Evolutionary conservation across 2,113 vertebrate species (phyloP).

Genomic region (Vanacampus margaritifer): DNA sequence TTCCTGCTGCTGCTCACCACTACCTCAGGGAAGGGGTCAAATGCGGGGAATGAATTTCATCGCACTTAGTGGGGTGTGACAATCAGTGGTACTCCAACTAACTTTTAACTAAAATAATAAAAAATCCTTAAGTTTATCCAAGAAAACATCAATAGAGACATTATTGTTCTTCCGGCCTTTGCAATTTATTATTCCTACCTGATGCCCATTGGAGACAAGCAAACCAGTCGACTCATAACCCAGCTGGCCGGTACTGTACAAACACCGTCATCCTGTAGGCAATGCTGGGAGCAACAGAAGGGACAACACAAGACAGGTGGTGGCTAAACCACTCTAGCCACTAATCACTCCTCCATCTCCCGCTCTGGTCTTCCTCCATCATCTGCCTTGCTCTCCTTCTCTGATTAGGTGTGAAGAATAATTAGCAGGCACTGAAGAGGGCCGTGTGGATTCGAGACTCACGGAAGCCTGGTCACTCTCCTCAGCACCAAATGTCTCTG

Average conservation of each 20-base stretch:
- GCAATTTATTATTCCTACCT: slow-evolving; percentile 60
- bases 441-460: slow-evolving; percentile 53
- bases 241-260: slow-evolving; percentile 58
- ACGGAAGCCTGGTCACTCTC: slow-evolving; percentile 59
- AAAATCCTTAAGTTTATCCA: not conserved
- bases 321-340: slow-evolving; percentile 52
- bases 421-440: slow-evolving; percentile 63
- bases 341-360: slow-evolving; percentile 43
- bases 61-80: too few relatives aligned
- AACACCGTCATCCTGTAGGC: slow-evolving; percentile 59
- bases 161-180: slow-evolving; percentile 43
- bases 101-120: not conserved
- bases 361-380: slow-evolving; percentile 21
- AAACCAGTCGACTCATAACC: slow-evolving; percentile 36
- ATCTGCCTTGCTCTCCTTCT: slow-evolving; percentile 60
- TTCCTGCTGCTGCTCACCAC: too few relatives aligned
- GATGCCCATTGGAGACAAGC: slow-evolving; percentile 46
- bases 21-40: too few relatives aligned
- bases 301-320: slow-evolving; percentile 68
- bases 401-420: slow-evolving; percentile 72
- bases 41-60: too few relatives aligned
- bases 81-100: too few relatives aligned
- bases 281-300: slow-evolving; percentile 61
- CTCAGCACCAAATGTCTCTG: slow-evolving; percentile 67
- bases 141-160: slow-evolving; percentile 42